phyloP scores from a whole-genome alignment of 1,140 invertebrate genomes.

The Oscheius sp. region DNA sequence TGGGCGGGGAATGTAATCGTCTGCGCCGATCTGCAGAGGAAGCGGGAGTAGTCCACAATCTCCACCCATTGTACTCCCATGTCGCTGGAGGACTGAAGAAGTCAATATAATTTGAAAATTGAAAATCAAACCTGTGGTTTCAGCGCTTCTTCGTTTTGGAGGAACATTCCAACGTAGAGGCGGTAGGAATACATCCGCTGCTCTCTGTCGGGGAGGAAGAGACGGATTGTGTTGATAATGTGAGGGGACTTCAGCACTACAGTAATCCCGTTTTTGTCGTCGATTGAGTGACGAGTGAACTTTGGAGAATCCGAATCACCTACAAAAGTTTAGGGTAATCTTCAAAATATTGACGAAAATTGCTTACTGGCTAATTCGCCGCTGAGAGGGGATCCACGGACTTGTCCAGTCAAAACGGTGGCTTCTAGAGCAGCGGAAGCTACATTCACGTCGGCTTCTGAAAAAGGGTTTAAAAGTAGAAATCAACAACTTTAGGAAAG shows the following conservation, averaged over 20 bases:
- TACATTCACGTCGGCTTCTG: constrained; percentile 86
- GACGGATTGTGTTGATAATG: constrained; percentile 87
- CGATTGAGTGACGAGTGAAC: constrained; percentile 81
- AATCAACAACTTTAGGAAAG: too few relatives aligned
- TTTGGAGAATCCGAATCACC: neutral
- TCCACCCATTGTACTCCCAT: constrained; percentile 91
- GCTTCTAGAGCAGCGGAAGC: constrained; percentile 67
- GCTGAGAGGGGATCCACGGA: neutral
- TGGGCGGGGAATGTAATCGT: constrained; percentile 83
- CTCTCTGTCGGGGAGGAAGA: constrained; percentile 91
- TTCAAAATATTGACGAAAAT: neutral
- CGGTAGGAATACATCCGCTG: constrained; percentile 68
- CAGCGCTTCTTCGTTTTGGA: constrained; percentile 17
- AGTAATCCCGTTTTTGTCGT: constrained; percentile 76
- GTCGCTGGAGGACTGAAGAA: constrained; percentile 88
- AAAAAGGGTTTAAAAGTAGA: constrained; percentile 39
- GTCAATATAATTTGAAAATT: constrained; percentile 67
- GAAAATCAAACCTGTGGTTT: too few relatives aligned
- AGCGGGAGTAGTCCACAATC: constrained; percentile 83
- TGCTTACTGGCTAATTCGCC: too few relatives aligned
- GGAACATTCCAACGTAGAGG: constrained; percentile 37
- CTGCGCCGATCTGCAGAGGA: constrained; percentile 94
- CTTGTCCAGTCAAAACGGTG: neutral
- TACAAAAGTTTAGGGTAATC: neutral
- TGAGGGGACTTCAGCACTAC: constrained; percentile 80